These are phyloP conservation scores for Anarhynchus alexandrinus DNA, from an alignment of 2,113 vertebrate species.

Conservation along the genomic window DNA sequence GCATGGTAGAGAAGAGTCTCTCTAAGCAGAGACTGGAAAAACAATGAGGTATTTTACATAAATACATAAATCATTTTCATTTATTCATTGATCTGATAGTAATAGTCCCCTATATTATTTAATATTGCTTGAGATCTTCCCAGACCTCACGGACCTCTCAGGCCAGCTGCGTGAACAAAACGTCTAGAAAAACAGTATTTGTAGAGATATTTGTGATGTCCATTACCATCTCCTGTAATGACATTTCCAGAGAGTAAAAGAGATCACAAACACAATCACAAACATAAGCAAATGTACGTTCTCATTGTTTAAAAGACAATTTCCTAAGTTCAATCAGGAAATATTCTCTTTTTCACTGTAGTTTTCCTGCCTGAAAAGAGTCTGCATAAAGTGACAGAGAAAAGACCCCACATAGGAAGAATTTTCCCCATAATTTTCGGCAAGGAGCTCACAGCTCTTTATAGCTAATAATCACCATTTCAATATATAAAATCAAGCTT, in stretches of 20 bases:
- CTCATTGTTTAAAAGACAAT: neutral
- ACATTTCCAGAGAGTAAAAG: neutral
- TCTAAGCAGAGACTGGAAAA: neutral
- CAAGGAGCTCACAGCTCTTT: slow-evolving; percentile 57
- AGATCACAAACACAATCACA: neutral
- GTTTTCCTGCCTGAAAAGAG: neutral
- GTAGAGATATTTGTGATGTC: neutral
- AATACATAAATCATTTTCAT: neutral
- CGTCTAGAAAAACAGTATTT: neutral
- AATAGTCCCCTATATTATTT: neutral
- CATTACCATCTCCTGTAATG: neutral
- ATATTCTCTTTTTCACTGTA: neutral
- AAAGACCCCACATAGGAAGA: neutral
- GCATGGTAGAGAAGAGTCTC: neutral
- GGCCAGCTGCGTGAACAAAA: neutral
- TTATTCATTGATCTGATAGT: neutral
- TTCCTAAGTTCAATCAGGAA: neutral
- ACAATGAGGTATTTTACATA: neutral
- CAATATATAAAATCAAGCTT: slow-evolving; percentile 62
- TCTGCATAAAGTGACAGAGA: neutral
- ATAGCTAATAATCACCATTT: slow-evolving; percentile 69
- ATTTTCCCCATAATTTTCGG: slow-evolving; percentile 24
- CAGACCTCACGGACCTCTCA: neutral
- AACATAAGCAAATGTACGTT: neutral
- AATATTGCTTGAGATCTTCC: neutral